A percentile compares a stretch with the other conserved stretches of the same genome.
phyloP scores from a whole-genome alignment of 2,888 invertebrate genomes.

The Tenthredo livida region DNA sequence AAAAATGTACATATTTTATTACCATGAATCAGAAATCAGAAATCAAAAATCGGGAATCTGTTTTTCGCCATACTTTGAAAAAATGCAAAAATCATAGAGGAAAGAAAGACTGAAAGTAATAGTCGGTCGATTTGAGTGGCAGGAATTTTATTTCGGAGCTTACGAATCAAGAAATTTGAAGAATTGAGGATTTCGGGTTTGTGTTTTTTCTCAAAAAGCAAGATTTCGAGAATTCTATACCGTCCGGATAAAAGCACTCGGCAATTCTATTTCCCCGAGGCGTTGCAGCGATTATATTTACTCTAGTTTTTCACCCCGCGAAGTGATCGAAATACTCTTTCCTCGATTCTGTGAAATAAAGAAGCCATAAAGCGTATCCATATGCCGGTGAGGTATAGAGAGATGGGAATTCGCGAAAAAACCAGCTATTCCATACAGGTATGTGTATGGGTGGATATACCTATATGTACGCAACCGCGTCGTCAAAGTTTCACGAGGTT shows the following conservation, averaged over 20 bases:
- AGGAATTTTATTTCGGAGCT: neutral
- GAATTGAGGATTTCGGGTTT: neutral
- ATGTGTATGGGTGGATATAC: neutral
- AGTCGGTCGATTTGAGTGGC: neutral
- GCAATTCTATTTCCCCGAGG: neutral
- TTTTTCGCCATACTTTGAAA: neutral
- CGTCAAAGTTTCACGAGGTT: conserved; percentile 73
- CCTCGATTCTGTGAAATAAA: conserved; percentile 31
- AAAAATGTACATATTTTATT: neutral
- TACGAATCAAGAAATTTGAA: neutral
- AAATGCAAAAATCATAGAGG: neutral
- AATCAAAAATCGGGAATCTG: neutral
- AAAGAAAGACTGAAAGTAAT: neutral
- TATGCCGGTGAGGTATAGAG: conserved; percentile 9
- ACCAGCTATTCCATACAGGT: neutral
- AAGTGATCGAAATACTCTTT: neutral
- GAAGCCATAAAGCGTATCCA: conserved; percentile 46
- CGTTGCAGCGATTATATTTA: neutral
- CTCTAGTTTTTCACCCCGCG: neutral
- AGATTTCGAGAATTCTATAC: no score
- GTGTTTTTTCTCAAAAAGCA: neutral
- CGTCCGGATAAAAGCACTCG: no score
- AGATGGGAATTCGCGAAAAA: conserved; percentile 33
- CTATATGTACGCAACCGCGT: conserved; percentile 58
- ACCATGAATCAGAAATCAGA: neutral